Evolutionary conservation across 2,888 invertebrate genomes (phyloP).

Genomic region (Cephalotes varians): DNA sequence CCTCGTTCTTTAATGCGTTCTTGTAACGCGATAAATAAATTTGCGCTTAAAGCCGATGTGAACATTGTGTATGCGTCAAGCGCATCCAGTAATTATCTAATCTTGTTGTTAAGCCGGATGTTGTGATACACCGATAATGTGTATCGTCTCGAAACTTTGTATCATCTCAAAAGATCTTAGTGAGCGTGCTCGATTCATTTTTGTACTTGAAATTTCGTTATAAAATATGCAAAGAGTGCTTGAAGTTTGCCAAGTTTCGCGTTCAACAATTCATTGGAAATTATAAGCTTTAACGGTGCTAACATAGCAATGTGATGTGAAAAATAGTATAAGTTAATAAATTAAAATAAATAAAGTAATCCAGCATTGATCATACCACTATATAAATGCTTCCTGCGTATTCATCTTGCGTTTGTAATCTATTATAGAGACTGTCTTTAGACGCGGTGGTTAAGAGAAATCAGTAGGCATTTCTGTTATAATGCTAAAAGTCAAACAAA

Average conservation of each 20-base stretch:
- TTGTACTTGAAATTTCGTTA: background rate
- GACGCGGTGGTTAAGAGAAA: background rate
- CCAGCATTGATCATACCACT: constrained; percentile 4
- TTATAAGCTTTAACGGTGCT: background rate
- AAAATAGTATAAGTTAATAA: no score
- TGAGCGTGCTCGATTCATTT: background rate
- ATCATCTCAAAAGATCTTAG: background rate
- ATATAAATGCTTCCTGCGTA: constrained; percentile 8
- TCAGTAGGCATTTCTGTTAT: constrained; percentile 5
- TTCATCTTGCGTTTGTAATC: background rate
- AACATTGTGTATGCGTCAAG: constrained; percentile 29
- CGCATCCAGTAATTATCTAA: constrained; percentile 54
- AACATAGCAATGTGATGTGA: background rate
- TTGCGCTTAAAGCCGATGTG: constrained; percentile 28
- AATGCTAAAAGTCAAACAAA: constrained; percentile 1
- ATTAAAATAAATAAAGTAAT: background rate
- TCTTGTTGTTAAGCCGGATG: constrained; percentile 20
- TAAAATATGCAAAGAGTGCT: background rate
- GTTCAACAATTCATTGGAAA: background rate
- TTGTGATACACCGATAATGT: background rate
- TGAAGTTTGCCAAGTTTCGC: background rate
- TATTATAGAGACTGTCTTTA: background rate
- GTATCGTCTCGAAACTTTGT: background rate
- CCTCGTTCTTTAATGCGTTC: constrained; percentile 1
- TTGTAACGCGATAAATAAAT: constrained; percentile 53